These are phyloP conservation scores for Strix aluco DNA, from an alignment of 2,113 vertebrate genomes.

Conservation along the genomic window DNA sequence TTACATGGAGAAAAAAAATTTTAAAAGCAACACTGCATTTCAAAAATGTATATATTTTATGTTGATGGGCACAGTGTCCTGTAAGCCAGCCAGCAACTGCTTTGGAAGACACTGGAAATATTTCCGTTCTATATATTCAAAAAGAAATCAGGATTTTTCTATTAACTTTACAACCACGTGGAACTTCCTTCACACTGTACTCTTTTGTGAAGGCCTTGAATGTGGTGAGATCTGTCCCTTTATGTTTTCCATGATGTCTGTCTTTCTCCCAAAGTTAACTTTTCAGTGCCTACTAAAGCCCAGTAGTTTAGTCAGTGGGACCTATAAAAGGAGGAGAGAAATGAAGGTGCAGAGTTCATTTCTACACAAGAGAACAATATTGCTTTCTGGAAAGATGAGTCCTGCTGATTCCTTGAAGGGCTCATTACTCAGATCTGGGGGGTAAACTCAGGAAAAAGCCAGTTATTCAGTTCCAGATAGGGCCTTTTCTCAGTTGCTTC, in stretches of 20 bases:
- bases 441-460: not conserved
- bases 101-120: not conserved
- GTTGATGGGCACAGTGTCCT: not conserved
- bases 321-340: not conserved
- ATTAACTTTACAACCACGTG: not conserved
- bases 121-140: not conserved
- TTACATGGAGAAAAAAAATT: not conserved
- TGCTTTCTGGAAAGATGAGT: not conserved
- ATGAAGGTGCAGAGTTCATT: not conserved
- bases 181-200: not conserved
- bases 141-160: conserved; percentile 6
- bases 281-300: not conserved
- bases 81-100: not conserved
- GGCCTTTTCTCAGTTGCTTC: not conserved
- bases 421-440: not conserved
- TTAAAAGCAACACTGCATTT: not conserved
- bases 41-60: not conserved
- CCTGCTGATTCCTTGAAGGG: not conserved
- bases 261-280: not conserved
- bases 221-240: not conserved
- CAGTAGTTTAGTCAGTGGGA: not conserved
- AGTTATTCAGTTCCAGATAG: not conserved
- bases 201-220: not conserved
- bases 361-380: not conserved
- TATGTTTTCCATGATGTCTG: not conserved